A percentile compares a stretch with the other conserved stretches of the same genome.
phyloP scores from a whole-genome alignment of 2,888 invertebrate genomes.

The Dynastes grantii region DNA sequence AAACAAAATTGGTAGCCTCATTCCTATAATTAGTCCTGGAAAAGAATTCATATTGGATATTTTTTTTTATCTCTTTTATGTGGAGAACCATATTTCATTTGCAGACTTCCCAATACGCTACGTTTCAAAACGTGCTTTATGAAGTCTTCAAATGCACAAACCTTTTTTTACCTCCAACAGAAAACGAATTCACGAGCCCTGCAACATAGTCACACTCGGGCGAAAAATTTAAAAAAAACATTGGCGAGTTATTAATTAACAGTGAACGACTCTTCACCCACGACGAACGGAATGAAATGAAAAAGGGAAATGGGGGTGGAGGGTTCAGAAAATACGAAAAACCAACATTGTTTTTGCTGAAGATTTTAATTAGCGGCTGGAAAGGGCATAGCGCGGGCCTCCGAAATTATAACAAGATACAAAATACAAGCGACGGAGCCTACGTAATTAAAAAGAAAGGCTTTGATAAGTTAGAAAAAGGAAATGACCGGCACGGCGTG shows the following conservation, averaged over 20 bases:
- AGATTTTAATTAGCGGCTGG: constrained; percentile 14
- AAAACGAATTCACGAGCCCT: too few relatives aligned
- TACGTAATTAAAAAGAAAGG: background rate
- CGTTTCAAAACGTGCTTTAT: too few relatives aligned
- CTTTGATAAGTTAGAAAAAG: constrained; percentile 5
- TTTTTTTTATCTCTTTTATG: too few relatives aligned
- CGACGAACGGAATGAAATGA: background rate
- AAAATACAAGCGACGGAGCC: background rate
- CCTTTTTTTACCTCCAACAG: too few relatives aligned
- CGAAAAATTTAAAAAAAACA: background rate
- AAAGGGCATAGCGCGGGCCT: background rate
- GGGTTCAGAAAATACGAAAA: background rate
- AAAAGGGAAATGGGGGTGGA: background rate
- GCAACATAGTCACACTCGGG: background rate
- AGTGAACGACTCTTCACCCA: background rate
- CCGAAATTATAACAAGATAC: background rate
- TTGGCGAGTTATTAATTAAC: background rate
- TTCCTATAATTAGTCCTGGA: too few relatives aligned
- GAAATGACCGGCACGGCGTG: background rate
- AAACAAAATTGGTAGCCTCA: too few relatives aligned
- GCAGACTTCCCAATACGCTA: too few relatives aligned
- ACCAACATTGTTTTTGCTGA: background rate
- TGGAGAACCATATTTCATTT: too few relatives aligned
- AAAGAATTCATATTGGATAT: too few relatives aligned
- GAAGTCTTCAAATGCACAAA: too few relatives aligned